Percentiles rank a stretch among this genome's conserved stretches.
Conservation (phyloP, 2,888 invertebrate genomes). For the Bhutanitis thaidina region DNA sequence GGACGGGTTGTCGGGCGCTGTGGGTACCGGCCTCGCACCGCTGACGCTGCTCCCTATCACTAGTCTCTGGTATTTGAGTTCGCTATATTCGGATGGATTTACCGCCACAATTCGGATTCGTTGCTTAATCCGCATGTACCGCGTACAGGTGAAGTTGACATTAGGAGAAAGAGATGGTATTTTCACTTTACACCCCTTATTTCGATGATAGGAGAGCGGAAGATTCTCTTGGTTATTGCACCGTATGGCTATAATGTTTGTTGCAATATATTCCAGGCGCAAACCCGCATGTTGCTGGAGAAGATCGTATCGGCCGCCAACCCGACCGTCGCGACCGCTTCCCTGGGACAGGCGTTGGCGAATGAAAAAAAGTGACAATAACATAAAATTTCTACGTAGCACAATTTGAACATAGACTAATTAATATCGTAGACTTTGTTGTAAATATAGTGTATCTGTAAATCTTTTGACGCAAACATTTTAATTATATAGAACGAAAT, state of each 20-base stretch:
- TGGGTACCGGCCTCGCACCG: no score
- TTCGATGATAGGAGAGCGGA: no score
- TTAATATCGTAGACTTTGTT: neutral
- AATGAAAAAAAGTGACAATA: conserved; percentile 65
- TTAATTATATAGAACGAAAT: neutral
- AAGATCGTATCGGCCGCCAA: conserved; percentile 65
- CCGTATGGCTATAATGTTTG: neutral
- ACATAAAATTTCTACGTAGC: neutral
- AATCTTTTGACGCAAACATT: neutral
- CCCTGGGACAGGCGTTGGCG: conserved; percentile 64
- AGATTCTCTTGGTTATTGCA: no score
- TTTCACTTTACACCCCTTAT: no score
- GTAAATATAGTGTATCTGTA: conserved; percentile 6
- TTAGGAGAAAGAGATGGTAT: no score
- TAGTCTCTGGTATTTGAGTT: no score
- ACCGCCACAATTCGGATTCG: no score
- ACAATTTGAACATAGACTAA: neutral
- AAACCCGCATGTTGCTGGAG: conserved; percentile 57
- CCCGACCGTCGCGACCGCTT: conserved; percentile 62
- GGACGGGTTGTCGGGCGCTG: no score
- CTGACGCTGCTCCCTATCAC: no score
- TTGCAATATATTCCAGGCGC: conserved; percentile 42
- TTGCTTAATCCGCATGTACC: no score
- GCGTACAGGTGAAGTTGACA: no score
- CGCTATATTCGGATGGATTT: no score